Conservation (phyloP, 2,797 vertebrate genomes). For the Hippoglossus hippoglossus region DNA sequence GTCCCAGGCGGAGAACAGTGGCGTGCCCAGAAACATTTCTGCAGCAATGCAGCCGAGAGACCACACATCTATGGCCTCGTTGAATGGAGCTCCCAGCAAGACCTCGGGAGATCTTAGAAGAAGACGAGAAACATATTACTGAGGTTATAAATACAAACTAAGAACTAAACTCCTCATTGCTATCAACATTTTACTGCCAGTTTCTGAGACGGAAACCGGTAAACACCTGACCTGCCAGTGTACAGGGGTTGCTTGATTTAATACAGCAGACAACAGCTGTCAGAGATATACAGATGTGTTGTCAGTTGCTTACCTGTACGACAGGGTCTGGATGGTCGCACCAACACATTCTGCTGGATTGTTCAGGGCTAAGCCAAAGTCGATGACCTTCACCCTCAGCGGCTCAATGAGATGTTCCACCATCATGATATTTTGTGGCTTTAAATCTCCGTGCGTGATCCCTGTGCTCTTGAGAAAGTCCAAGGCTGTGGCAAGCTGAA, state of each 20-base stretch:
- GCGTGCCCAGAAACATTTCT: too few relatives aligned
- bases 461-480: not conserved
- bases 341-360: not conserved
- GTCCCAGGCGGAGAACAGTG: accelerated
- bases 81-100: not conserved
- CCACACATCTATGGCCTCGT: not conserved
- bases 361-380: not conserved
- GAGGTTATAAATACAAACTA: not conserved
- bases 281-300: too few relatives aligned
- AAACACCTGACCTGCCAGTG: too few relatives aligned
- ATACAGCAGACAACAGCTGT: too few relatives aligned
- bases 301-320: not conserved
- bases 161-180: not conserved
- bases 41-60: not conserved
- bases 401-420: too few relatives aligned
- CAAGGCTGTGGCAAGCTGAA: not conserved
- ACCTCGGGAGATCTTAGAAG: constrained; percentile 1
- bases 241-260: too few relatives aligned
- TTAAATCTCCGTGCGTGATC: not conserved
- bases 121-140: too few relatives aligned
- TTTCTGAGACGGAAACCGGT: too few relatives aligned
- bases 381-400: not conserved
- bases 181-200: not conserved
- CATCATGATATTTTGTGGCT: not conserved
- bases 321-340: not conserved